phyloP scores from a whole-genome alignment of 2,888 invertebrate species.

The Syrphus vitripennis region DNA sequence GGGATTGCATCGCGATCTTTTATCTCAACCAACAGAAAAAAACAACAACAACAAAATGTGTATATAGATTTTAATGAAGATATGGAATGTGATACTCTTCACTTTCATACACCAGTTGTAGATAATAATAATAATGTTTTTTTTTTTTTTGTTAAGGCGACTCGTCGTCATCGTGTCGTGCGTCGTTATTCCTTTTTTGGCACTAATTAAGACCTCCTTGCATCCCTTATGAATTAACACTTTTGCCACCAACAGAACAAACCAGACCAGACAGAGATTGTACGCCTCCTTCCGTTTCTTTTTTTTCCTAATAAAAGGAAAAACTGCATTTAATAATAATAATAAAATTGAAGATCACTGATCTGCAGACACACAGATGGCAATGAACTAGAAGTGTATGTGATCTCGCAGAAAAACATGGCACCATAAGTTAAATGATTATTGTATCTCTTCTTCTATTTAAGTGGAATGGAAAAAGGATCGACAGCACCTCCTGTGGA shows the following conservation, averaged over 20 bases:
- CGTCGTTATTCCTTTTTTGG: constrained; percentile 19
- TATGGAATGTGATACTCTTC: constrained; percentile 51
- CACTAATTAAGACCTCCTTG: constrained; percentile 64
- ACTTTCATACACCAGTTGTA: not conserved
- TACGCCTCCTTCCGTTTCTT: constrained; percentile 51
- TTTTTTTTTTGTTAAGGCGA: not conserved
- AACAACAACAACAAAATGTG: too few species aligned
- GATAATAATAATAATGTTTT: not conserved
- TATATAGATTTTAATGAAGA: constrained; percentile 47
- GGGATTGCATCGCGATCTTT: constrained; percentile 55
- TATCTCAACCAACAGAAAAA: constrained; percentile 15
- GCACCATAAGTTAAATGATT: not conserved
- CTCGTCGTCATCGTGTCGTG: not conserved
- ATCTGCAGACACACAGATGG: constrained; percentile 56
- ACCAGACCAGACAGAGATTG: not conserved
- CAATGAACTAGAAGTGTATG: constrained; percentile 44
- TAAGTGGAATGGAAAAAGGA: constrained; percentile 52
- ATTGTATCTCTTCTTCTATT: constrained; percentile 35
- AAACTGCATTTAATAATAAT: not conserved
- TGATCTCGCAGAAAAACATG: not conserved
- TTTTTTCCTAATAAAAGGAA: not conserved
- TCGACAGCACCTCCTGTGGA: not conserved
- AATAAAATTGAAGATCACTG: constrained; percentile 42
- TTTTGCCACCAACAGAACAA: constrained; percentile 35
- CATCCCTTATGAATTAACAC: constrained; percentile 52